These are phyloP conservation scores for Aricia agestis DNA, from an alignment of 1,140 invertebrate genomes.

Conservation along the genomic window DNA sequence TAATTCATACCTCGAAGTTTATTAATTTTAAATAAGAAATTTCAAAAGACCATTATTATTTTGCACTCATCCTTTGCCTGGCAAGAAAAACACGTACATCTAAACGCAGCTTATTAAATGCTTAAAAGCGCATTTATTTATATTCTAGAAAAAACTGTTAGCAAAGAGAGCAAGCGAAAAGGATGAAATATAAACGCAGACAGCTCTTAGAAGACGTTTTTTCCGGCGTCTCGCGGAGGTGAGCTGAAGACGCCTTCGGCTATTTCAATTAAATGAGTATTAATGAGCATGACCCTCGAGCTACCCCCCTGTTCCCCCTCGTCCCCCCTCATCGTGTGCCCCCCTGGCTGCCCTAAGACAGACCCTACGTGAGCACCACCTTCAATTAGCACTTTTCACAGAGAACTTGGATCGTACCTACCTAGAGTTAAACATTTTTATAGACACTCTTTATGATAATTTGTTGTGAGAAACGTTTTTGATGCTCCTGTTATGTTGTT, in stretches of 20 bases:
- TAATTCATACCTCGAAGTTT: too few relatives aligned
- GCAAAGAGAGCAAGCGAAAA: background rate
- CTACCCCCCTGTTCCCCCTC: background rate
- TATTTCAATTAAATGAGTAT: constrained; percentile 13
- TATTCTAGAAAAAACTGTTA: background rate
- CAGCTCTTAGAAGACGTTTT: background rate
- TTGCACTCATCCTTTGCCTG: too few relatives aligned
- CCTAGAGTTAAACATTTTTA: too few relatives aligned
- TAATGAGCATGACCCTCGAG: constrained; percentile 8
- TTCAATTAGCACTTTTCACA: too few relatives aligned
- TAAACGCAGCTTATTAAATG: background rate
- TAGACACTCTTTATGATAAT: too few relatives aligned
- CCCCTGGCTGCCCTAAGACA: background rate
- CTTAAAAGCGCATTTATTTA: background rate
- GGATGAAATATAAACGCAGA: background rate
- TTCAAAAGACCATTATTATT: too few relatives aligned
- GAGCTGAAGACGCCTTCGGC: constrained; percentile 1
- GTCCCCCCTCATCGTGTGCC: background rate
- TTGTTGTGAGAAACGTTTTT: too few relatives aligned
- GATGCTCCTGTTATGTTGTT: too few relatives aligned
- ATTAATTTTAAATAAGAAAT: too few relatives aligned
- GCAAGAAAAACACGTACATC: too few relatives aligned
- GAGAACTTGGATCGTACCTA: too few relatives aligned
- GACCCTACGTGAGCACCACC: background rate
- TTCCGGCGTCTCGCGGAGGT: constrained; percentile 4